A percentile compares a stretch with the other conserved stretches of the same genome.
phyloP scores from a whole-genome alignment of 2,113 vertebrate genomes.

The Siniperca knerii region DNA sequence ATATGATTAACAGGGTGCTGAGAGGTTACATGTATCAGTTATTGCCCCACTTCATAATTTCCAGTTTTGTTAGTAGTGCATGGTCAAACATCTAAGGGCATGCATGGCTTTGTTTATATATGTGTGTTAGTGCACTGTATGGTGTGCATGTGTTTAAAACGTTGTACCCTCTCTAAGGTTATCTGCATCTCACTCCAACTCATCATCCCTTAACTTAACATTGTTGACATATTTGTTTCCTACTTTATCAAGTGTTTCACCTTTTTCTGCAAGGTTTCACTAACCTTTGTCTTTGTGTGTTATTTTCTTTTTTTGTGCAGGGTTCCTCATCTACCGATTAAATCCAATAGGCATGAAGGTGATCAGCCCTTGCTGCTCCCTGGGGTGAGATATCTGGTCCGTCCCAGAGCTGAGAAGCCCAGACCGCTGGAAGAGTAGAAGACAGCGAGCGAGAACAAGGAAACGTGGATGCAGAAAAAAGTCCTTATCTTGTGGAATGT shows the following conservation, averaged over 20 bases:
- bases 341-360: slow-evolving; percentile 72
- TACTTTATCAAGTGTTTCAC: neutral
- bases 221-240: neutral
- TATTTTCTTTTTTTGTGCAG: slow-evolving; percentile 62
- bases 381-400: slow-evolving; percentile 74
- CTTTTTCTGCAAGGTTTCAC: neutral
- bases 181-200: neutral
- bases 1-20: neutral
- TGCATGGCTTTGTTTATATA: slow-evolving; percentile 57
- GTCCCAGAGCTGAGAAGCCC: slow-evolving; percentile 62
- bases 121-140: neutral
- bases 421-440: slow-evolving; percentile 37
- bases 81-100: slow-evolving; percentile 4
- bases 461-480: slow-evolving; percentile 15
- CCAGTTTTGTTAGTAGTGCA: neutral
- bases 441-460: slow-evolving; percentile 16
- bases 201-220: neutral
- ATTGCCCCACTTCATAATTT: neutral
- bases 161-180: neutral
- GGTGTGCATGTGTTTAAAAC: neutral
- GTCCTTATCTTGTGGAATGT: slow-evolving; percentile 33
- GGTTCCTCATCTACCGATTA: slow-evolving; percentile 63
- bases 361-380: slow-evolving; percentile 66
- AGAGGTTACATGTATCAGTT: neutral
- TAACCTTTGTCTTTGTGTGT: slow-evolving; percentile 37